Evolutionary conservation across 2,113 vertebrate species (phyloP), one percentile per base, ranked within the genome.

Genomic region (Arenaria interpres): DNA sequence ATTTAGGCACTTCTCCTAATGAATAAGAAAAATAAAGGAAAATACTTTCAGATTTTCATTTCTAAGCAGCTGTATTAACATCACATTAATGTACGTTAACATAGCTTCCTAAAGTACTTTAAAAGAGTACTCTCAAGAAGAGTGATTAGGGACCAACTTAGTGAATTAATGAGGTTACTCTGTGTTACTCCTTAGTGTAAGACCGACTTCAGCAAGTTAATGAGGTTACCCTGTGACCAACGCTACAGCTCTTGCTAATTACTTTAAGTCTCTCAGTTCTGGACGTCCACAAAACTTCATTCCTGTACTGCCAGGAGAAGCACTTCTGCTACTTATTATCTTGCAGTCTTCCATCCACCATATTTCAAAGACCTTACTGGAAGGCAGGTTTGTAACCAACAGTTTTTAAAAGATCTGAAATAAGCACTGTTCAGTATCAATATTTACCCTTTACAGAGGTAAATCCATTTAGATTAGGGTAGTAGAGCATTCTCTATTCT

Each of bases 141-240:
- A 48, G 54, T 59, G 83, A 95, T 78, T 89, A 95, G 54, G 23
- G n/a, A 93, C 21, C 3, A 6, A 60, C 46, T 90, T 95, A 68
- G 74, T 75, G 69, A 85, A 81, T 87, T 96, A 94, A 91, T 50
- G 66, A 91, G 77, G 66, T 88, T 76, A 88, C 28, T 63, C 71
- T 24, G 56, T 81, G 56, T 90, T 80, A 75, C 48, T 89, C 24
- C 37, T 88, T 35, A 85, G 59, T n/a, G 41, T 79, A 94, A 95
- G 64, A 83, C 64, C 1, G 1, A 90, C 37, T 85, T 86, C 64
- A 84, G 41, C 16, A 8, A 60, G 48, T 63, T 95, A 91, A 93
- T 46, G 33, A 90, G 78, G 66, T 88, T 88, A 91, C 66, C 51
- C 67, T 80, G 59, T 6, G 4, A 82, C 21, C 56, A 62, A 35